Percentiles rank a stretch among this genome's conserved stretches.
phyloP scores from a whole-genome alignment of 2,797 vertebrate species.

The Microctenopoma stevenorrisi region DNA sequence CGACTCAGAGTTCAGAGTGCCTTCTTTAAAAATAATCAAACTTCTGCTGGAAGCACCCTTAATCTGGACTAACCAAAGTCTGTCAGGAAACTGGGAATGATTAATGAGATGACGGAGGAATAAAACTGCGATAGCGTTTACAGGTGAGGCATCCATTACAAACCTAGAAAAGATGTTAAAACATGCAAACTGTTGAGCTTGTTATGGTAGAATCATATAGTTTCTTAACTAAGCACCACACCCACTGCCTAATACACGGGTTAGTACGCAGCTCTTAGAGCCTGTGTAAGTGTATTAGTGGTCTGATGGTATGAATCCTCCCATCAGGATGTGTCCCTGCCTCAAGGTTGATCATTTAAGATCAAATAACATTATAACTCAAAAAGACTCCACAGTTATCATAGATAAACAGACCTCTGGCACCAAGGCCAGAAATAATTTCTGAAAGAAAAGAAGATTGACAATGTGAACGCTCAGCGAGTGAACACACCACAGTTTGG shows the following conservation, averaged over 20 bases:
- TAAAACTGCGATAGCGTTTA: too few species aligned
- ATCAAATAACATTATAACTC: constrained; percentile 1
- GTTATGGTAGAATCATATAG: background rate
- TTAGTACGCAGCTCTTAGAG: constrained; percentile 37
- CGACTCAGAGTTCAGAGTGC: too few species aligned
- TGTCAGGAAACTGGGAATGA: too few species aligned
- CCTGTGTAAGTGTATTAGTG: constrained; percentile 48
- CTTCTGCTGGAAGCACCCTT: too few species aligned
- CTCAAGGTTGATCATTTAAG: constrained; percentile 5
- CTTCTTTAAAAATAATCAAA: too few species aligned
- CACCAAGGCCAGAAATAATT: background rate
- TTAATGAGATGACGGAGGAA: too few species aligned
- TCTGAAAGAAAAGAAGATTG: background rate
- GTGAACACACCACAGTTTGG: constrained; percentile 26
- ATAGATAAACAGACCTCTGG: background rate
- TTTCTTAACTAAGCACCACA: constrained; percentile 4
- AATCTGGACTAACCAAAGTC: too few species aligned
- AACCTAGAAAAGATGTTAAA: background rate
- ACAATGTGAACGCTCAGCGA: background rate
- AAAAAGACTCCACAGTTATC: background rate
- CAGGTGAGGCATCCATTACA: background rate
- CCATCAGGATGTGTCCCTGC: constrained; percentile 28
- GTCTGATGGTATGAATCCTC: background rate
- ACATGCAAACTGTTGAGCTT: background rate
- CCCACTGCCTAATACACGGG: constrained; percentile 10